Evolutionary conservation across 2,888 invertebrate genomes (phyloP), one percentile per base, ranked within the genome.

Genomic region (Synanthedon tipuliformis): DNA sequence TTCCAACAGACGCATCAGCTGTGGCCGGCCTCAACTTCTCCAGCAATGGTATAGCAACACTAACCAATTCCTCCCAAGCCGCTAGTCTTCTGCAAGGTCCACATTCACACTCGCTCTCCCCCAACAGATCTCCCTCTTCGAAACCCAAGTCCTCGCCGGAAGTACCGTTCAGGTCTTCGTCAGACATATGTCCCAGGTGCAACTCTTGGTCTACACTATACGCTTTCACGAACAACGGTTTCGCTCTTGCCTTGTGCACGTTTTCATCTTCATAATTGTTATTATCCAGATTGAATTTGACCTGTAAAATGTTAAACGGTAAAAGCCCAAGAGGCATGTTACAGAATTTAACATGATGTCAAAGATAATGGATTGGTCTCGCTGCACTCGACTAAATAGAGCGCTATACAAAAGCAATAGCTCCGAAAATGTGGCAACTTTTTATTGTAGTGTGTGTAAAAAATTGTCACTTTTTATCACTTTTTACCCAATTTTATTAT

Each of bases 31-130:
- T 88, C 34, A 92, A 82, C 62, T 89, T 89, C 68, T 93, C 93
- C 57, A 94, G 70, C 55, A 94, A 77, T 63, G 94, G 93, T 48
- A 93, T 90, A 1, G 93, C 94, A 0, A 94, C 93, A 15, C 89
- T 88, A 1, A 92, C 92, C 65, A 94, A 91, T 65, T 93, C 92
- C 72, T 94, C 94, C 94, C 94, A 94, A 11, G 90, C 73, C 1
- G 82, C 79, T 12, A 89, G 78, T 7, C 79, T 61, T 16, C 64
- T 60, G 51, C 87, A 87, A 0, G 83, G 73, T 0, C 62, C 75
- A 50, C 88, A 81, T 0, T 66, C 68, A 49, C 88, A 88, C 53
- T 78, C 79, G 13, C 70, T 71, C 41, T 80, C 79, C 4, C 61
- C 70, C 4, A 62, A 61, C 34, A 64, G 16, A n/a, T 78, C 78